A percentile compares a stretch with the other conserved stretches of the same genome.
Conservation (phyloP, 2,888 invertebrate species). For the Gnatocerus cornutus region DNA sequence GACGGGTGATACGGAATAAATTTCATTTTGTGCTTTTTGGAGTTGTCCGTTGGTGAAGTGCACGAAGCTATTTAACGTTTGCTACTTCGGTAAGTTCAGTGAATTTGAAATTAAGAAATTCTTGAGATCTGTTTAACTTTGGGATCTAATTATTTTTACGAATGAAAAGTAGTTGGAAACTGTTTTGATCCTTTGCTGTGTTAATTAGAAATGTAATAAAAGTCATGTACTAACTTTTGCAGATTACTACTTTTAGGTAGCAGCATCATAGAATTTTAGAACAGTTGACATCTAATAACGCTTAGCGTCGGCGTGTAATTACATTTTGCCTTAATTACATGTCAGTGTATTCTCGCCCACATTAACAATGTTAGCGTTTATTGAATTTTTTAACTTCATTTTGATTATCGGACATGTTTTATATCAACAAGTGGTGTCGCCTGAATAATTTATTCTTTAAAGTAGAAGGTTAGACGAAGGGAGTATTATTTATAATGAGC, state of each 20-base stretch:
- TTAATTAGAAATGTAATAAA: too few species aligned
- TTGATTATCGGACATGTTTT: conserved; percentile 4
- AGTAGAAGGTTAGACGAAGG: conserved; percentile 7
- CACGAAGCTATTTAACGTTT: too few species aligned
- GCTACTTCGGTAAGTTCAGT: conserved; percentile 1
- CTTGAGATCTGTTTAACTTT: conserved; percentile 9
- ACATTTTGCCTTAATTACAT: conserved; percentile 4
- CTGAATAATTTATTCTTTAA: conserved; percentile 16
- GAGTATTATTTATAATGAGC: conserved; percentile 8
- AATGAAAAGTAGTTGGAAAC: neutral
- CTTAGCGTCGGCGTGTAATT: conserved; percentile 4
- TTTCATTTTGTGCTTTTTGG: conserved; percentile 21
- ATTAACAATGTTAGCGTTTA: conserved; percentile 1
- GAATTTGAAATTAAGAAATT: conserved; percentile 23
- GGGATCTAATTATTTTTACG: too few species aligned
- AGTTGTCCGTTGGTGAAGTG: conserved; percentile 5
- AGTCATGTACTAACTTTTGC: neutral
- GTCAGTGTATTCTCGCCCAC: conserved; percentile 4
- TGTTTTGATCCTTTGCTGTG: too few species aligned
- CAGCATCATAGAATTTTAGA: neutral
- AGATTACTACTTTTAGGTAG: neutral
- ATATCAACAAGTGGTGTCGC: conserved; percentile 9
- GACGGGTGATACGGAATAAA: conserved; percentile 24
- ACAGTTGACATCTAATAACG: conserved; percentile 4
- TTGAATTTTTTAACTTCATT: conserved; percentile 2